Evolutionary conservation across 2,113 vertebrate genomes (phyloP).

Genomic region (Calidris pygmaea): DNA sequence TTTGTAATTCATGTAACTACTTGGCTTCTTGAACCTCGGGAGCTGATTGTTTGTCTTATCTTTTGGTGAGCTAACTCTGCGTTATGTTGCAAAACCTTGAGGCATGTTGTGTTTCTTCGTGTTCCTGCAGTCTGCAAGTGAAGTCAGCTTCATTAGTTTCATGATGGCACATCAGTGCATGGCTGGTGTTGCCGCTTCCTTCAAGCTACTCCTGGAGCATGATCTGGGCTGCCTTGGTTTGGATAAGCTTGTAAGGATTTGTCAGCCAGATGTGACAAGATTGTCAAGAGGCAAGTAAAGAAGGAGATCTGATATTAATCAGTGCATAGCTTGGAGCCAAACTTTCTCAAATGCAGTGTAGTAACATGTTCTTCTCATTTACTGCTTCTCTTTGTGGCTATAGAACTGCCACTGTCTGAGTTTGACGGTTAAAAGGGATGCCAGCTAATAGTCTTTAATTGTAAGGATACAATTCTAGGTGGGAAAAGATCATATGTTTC

Average conservation of each 20-base stretch:
- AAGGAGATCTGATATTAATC: conserved; percentile 90
- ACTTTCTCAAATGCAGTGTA: conserved; percentile 87
- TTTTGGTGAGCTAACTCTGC: conserved; percentile 65
- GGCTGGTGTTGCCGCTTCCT: conserved; percentile 78
- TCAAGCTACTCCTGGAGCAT: conserved; percentile 78
- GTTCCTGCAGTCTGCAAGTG: conserved; percentile 72
- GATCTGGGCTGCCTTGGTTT: conserved; percentile 77
- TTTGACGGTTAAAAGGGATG: conserved; percentile 75
- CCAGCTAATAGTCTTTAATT: conserved; percentile 70
- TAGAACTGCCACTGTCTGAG: conserved; percentile 77
- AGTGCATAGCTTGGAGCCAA: conserved; percentile 89
- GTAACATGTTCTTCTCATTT: conserved; percentile 89
- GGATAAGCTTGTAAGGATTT: conserved; percentile 86
- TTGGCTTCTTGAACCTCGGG: conserved; percentile 61
- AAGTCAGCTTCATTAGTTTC: conserved; percentile 86
- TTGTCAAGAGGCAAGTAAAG: conserved; percentile 83
- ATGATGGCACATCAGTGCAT: conserved; percentile 79
- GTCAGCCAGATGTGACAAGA: conserved; percentile 93
- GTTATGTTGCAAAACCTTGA: conserved; percentile 66
- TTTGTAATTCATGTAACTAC: conserved; percentile 51
- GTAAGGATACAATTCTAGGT: conserved; percentile 52
- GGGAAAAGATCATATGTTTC: conserved; percentile 44
- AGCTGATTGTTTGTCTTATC: conserved; percentile 71
- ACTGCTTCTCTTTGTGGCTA: conserved; percentile 78
- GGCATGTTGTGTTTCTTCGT: conserved; percentile 74